Evolutionary conservation across 2,888 invertebrate species (phyloP).

Genomic region (Cephus sareptanus): DNA sequence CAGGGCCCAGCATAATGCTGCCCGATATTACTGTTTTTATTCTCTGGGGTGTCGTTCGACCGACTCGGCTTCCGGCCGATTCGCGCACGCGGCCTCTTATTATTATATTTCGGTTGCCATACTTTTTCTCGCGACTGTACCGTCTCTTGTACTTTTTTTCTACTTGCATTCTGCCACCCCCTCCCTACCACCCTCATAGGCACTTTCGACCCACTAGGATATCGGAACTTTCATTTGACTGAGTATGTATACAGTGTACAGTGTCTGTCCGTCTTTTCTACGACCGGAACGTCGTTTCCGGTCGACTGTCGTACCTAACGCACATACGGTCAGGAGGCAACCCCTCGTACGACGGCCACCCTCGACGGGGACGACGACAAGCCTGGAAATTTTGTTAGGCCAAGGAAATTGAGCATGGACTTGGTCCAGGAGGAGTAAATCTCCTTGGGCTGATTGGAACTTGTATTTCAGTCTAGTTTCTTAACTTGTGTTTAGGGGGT

Average conservation of each 20-base stretch:
- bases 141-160: neutral
- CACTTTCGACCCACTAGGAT: neutral
- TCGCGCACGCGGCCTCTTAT: neutral
- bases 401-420: constrained; percentile 32
- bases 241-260: neutral
- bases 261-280: no score
- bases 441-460: no score
- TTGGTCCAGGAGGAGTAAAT: no score
- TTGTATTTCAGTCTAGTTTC: no score
- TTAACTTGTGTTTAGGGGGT: no score
- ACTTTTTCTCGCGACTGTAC: neutral
- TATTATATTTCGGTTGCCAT: neutral
- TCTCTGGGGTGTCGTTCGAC: constrained; percentile 35
- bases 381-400: constrained; percentile 30
- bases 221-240: no score
- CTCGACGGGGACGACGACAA: no score
- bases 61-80: constrained; percentile 27
- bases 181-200: neutral
- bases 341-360: no score
- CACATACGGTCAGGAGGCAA: no score
- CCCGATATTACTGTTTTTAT: constrained; percentile 36
- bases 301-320: no score
- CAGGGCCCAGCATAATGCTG: constrained; percentile 20
- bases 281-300: no score
- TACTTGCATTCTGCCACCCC: neutral